phyloP scores from a whole-genome alignment of 2,797 vertebrate species.

The Hipposideros larvatus region DNA sequence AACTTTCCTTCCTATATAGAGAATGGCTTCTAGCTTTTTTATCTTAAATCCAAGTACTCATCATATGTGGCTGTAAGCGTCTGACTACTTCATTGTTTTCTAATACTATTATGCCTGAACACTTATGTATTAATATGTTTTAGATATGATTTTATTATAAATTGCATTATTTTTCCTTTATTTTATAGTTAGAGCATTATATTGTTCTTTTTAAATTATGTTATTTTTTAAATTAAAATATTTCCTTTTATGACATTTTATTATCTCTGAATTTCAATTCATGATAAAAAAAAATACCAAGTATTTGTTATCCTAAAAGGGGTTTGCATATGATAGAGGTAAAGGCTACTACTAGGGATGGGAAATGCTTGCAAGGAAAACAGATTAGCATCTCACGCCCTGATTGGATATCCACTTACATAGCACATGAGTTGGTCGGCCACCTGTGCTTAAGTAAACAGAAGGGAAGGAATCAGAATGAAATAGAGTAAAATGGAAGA shows the following conservation, averaged over 20 bases:
- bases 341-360: not conserved
- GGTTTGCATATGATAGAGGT: not conserved
- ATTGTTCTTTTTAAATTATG: not conserved
- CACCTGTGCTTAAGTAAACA: not conserved
- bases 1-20: constrained; percentile 15
- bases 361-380: not conserved
- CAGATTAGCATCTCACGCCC: not conserved
- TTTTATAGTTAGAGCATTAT: constrained; percentile 31
- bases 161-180: not conserved
- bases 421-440: not conserved
- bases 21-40: not conserved
- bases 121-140: constrained; percentile 8
- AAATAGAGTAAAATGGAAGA: not conserved
- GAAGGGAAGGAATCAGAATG: not conserved
- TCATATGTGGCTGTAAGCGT: not conserved
- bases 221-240: constrained; percentile 28
- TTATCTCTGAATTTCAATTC: constrained; percentile 42
- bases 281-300: constrained; percentile 14
- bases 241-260: constrained; percentile 12
- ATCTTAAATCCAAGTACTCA: constrained; percentile 39
- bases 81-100: constrained; percentile 45
- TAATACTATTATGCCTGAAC: not conserved
- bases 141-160: constrained; percentile 49
- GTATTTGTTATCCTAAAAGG: not conserved
- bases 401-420: not conserved